Base-by-base conservation (phyloP, 2,888 invertebrate species). In the Pachymerium ferrugineum region DNA sequence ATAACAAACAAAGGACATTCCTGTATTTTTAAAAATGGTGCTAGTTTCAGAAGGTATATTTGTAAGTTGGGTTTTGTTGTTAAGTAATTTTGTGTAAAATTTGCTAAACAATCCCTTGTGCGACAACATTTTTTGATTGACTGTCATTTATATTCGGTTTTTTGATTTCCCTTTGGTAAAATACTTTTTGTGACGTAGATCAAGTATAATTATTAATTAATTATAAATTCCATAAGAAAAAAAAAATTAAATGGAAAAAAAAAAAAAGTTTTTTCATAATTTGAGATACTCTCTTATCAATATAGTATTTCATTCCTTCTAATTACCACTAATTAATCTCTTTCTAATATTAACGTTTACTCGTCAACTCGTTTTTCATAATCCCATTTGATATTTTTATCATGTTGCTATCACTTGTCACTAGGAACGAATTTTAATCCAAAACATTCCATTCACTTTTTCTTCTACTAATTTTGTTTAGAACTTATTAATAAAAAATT, bases 211-310 rank as follows among this genome's bases (percentile, higher is more conserved):
- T n/a, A n/a, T n/a, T n/a, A n/a, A n/a, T n/a, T n/a, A n/a, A n/a
- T n/a, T n/a, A n/a, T n/a, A n/a, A n/a, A n/a, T n/a, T n/a, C n/a
- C n/a, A n/a, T n/a, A n/a, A n/a, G n/a, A n/a, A n/a, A n/a, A n/a
- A n/a, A n/a, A n/a, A n/a, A n/a, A n/a, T n/a, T n/a, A n/a, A n/a
- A n/a, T n/a, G n/a, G n/a, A n/a, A n/a, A n/a, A n/a, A n/a, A n/a
- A n/a, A n/a, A n/a, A n/a, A n/a, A n/a, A n/a, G n/a, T n/a, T 62
- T 62, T 62, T 62, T 62, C 62, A 62, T 62, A 62, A 62, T 62
- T 62, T 62, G 62, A 62, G 62, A 62, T 28, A n/a, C 62, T 62
- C 62, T 62, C 62, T 62, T 62, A 14, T 62, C 28, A 62, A 62
- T 62, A 62, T 62, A 62, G 62, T 62, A 62, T 62, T 62, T 62